Base-by-base conservation (phyloP, 2,797 vertebrate species). In the Pseudomugil tenellus region DNA sequence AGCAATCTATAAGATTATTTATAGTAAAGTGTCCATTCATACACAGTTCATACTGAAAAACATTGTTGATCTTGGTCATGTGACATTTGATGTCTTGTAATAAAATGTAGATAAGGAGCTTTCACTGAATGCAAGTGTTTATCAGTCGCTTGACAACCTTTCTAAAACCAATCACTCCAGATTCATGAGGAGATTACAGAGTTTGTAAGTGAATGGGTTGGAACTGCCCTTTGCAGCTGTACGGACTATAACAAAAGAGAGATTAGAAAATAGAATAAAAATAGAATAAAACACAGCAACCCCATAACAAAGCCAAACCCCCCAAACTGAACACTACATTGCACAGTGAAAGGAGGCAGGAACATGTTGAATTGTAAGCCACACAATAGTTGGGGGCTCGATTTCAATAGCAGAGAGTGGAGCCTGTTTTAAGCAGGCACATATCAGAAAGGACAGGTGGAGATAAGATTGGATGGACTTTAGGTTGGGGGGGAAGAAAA, bases 121-220 rank as follows among this genome's bases (percentile, higher is more conserved):
- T 70, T 76, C 31, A 48, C 6, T 59, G 46, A 60, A 63, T 49
- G 32, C 25, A 72, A 69, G 46, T 72, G 70, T 74, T 66, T 48
- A 67, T 77, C 76, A 73, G 52, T 35, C 60, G 51, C 26, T 54
- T 25, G 58, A 31, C 37, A 55, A 34, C 34, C 63, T 60, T 41
- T 81, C 52, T 58, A n/a, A 84, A 81, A 70, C 51, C 67, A 65
- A 70, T 84, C 73, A 59, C 41, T 60, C 29, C 46, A 76, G 79
- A 83, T 85, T 83, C 77, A 73, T 63, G 69, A 54, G 55, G 71
- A 70, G 86, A 87, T 86, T 83, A 79, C 6, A 68, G 70, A 58
- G 64, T 76, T 79, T 53, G 49, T 63, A 37, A 73, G 13, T 23
- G 48, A 79, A 69, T n/a, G 46, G 31, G 8, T 34, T 71, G 67